Base-by-base conservation (phyloP, 1,140 invertebrate species). In the Thrips palmi region DNA sequence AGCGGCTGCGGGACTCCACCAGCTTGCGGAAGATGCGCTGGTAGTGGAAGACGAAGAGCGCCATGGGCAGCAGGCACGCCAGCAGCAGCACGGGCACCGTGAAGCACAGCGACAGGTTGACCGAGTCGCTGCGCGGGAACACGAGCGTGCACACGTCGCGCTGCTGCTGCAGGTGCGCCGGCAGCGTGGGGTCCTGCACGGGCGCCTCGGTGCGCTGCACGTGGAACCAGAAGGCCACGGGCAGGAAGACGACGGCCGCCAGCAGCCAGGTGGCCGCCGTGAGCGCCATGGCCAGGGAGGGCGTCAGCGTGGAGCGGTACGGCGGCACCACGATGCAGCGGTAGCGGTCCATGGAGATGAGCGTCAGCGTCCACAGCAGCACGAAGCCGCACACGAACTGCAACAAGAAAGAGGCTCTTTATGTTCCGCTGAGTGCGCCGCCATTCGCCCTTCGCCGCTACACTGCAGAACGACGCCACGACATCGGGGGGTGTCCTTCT, bases 321-420 rank as follows among this genome's bases (percentile, higher is more conserved):
- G 67, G 65, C 17, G 65, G 61, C 17, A 67, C 56, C 2, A 62
- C 64, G 31, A 71, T 58, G 47, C 68, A 71, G 20, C 61, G 54
- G 42, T 69, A 58, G 22, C 68, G 53, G 48, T 70, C 68, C 50
- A 68, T 64, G 30, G 64, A 67, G 50, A 71, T 70, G 14, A 68
- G 49, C 3, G 66, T 67, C 22, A 71, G 47, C 2, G 67, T 69
- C 68, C 68, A 71, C 6, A 71, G 55, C 3, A 71, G 53, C 7
- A 70, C 65, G 33, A 69, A 65, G 7, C 67, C 67, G 41, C 67
- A 68, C 0, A 70, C 67, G 37, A 70, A 65, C 68, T 71, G 58
- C 8, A 59, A 60, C 30, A 43, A 46, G 30, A 36, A 42, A 17
- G 19, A 29, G 34, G 20, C 24, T 27, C 7, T 27, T 27, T 8